A percentile compares a stretch with the other conserved stretches of the same genome.
These are phyloP conservation scores for Pluvianellus socialis DNA, from an alignment of 2,113 vertebrate genomes.

Conservation along the genomic window DNA sequence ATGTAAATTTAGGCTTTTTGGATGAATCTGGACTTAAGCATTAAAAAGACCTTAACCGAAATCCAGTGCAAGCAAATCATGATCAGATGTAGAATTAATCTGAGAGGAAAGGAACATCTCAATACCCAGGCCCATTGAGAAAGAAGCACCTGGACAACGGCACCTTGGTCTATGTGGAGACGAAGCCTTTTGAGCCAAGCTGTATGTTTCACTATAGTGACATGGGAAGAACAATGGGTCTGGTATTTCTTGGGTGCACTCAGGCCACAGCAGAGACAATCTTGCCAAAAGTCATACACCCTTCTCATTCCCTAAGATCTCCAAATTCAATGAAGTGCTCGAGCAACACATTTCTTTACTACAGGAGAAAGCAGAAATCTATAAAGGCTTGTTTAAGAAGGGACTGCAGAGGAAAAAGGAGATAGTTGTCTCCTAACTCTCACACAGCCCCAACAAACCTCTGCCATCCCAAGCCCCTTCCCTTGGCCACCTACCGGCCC, in stretches of 20 bases:
- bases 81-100: background rate
- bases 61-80: background rate
- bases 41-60: background rate
- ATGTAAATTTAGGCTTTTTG: background rate
- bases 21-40: background rate
- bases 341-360: background rate
- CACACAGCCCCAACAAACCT: fast-evolving
- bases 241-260: background rate
- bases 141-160: background rate
- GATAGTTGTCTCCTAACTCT: background rate
- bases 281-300: background rate
- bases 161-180: fast-evolving
- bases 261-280: background rate
- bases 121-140: background rate
- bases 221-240: background rate
- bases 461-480: background rate
- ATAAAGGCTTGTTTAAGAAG: background rate
- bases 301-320: background rate
- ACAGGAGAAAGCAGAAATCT: background rate
- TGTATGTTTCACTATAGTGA: background rate
- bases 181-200: background rate
- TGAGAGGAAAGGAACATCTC: background rate
- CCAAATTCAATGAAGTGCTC: background rate
- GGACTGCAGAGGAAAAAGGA: background rate
- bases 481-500: background rate